phyloP scores from a whole-genome alignment of 2,888 invertebrate species.

The Meandrusa payeni region DNA sequence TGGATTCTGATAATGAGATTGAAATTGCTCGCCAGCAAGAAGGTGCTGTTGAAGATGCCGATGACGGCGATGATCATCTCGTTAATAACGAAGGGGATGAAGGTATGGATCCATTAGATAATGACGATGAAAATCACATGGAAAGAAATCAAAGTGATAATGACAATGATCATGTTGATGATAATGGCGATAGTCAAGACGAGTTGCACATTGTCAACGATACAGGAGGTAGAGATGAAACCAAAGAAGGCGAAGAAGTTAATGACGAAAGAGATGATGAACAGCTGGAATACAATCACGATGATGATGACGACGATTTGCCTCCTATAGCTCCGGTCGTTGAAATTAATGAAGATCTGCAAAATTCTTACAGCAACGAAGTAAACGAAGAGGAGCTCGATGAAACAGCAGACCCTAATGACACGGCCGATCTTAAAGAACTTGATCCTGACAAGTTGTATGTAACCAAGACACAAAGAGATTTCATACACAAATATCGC shows the following conservation, averaged over 20 bases:
- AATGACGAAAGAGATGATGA: conserved; percentile 44
- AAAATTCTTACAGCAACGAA: conserved; percentile 60
- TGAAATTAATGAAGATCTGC: conserved; percentile 72
- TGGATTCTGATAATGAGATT: conserved; percentile 75
- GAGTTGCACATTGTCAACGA: conserved; percentile 32
- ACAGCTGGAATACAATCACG: conserved; percentile 38
- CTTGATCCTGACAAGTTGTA: conserved; percentile 63
- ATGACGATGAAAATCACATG: conserved; percentile 41
- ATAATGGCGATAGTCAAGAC: conserved; percentile 44
- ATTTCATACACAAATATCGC: conserved; percentile 67
- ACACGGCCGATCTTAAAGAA: conserved; percentile 52
- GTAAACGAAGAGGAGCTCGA: conserved; percentile 50
- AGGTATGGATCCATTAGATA: conserved; percentile 36
- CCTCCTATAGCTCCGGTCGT: conserved; percentile 62
- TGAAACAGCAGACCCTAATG: conserved; percentile 46
- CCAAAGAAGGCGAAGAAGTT: conserved; percentile 35
- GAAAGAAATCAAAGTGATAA: conserved; percentile 46
- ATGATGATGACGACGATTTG: conserved; percentile 59
- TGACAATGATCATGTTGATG: conserved; percentile 41
- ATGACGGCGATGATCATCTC: conserved; percentile 7
- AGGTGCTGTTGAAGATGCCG: conserved; percentile 40
- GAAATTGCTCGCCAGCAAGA: conserved; percentile 68
- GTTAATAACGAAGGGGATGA: conserved; percentile 37
- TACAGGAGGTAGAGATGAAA: conserved; percentile 37
- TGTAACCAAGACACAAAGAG: conserved; percentile 68